A percentile compares a stretch with the other conserved stretches of the same genome.
Evolutionary conservation across 2,888 invertebrate species (phyloP).

Genomic region (Charanyca ferruginea): DNA sequence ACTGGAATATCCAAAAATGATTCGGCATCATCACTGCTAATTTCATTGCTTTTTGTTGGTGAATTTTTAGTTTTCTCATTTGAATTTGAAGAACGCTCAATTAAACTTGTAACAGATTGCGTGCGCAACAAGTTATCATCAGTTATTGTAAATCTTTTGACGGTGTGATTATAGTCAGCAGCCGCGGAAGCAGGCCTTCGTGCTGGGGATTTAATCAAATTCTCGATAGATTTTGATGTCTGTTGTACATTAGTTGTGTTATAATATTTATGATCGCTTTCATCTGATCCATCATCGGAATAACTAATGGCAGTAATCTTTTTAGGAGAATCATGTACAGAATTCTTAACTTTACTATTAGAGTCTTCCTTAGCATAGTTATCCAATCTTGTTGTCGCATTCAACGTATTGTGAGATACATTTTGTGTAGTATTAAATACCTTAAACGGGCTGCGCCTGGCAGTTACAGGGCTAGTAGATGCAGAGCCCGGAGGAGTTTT

Average conservation of each 20-base stretch:
- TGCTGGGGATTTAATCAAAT: constrained; percentile 82
- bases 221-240: constrained; percentile 77
- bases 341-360: constrained; percentile 29
- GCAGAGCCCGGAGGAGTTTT: constrained; percentile 82
- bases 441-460: constrained; percentile 59
- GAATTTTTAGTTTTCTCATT: constrained; percentile 41
- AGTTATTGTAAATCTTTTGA: constrained; percentile 69
- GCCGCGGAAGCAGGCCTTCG: constrained; percentile 79
- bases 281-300: constrained; percentile 70
- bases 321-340: constrained; percentile 39
- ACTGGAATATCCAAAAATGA: constrained; percentile 71
- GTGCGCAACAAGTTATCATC: constrained; percentile 71
- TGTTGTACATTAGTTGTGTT: constrained; percentile 67
- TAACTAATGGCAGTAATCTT: constrained; percentile 38
- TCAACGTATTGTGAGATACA: constrained; percentile 15
- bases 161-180: constrained; percentile 67
- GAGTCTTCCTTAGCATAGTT: constrained; percentile 18
- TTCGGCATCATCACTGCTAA: constrained; percentile 76
- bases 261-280: constrained; percentile 72
- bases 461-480: constrained; percentile 71
- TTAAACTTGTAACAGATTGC: constrained; percentile 75
- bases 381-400: constrained; percentile 19
- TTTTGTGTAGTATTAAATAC: constrained; percentile 38
- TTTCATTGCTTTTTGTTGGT: constrained; percentile 58
- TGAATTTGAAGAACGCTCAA: constrained; percentile 56